Evolutionary conservation across 2,797 vertebrate genomes (phyloP).

Genomic region (Danio jaintianensis): DNA sequence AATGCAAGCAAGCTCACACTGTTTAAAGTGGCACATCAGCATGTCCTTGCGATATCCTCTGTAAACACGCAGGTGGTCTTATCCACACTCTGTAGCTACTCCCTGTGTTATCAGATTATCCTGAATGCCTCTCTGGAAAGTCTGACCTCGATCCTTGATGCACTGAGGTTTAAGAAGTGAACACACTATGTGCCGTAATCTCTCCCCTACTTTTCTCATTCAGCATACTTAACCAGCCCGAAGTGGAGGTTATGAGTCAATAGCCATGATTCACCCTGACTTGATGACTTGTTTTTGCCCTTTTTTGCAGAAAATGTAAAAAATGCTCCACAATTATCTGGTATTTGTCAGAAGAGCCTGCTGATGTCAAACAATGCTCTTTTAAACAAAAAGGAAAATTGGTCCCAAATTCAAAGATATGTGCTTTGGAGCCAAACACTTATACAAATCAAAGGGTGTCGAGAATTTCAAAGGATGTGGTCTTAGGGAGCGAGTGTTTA

Average conservation of each 20-base stretch:
- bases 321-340: conserved; percentile 28
- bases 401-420: conserved; percentile 22
- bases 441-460: conserved; percentile 26
- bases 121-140: neutral
- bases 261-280: conserved; percentile 41
- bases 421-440: conserved; percentile 4
- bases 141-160: neutral
- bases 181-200: neutral
- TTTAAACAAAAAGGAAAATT: conserved; percentile 20
- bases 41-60: neutral
- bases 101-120: neutral
- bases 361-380: conserved; percentile 9
- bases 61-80: conserved; percentile 19
- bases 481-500: conserved; percentile 8
- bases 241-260: conserved; percentile 51
- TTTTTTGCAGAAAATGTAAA: neutral
- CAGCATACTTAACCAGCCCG: conserved; percentile 9
- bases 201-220: neutral
- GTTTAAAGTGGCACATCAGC: conserved; percentile 9
- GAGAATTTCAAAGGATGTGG: conserved; percentile 27
- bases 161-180: neutral
- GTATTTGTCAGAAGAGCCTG: conserved; percentile 21
- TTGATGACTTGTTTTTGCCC: conserved; percentile 32
- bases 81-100: conserved; percentile 6
- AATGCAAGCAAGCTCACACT: neutral